Evolutionary conservation across 2,113 vertebrate species (phyloP), one percentile per base, ranked within the genome.

Genomic region (Datnioides undecimradiatus): DNA sequence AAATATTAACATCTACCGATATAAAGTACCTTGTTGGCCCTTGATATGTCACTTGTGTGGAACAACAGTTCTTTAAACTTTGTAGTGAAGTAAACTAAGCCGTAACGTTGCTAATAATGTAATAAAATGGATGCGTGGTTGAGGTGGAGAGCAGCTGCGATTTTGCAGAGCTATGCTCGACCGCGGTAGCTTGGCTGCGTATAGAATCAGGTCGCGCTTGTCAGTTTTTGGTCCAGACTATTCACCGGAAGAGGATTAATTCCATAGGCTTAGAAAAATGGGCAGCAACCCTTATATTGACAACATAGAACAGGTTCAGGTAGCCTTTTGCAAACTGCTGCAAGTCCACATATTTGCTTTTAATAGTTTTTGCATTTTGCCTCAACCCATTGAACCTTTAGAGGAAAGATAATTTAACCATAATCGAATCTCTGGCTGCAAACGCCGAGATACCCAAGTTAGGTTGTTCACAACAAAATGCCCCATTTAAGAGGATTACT

Each of bases 401-500:
- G 2, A 23, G 27, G n/a, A 52, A 45, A 14, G 3, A 8, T 34
- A 8, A n/a, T n/a, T n/a, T n/a, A n/a, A 57, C 14, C 0, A 17
- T 41, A 14, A 8, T 33, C 4, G 46, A 25, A 71, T 41, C 33
- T 17, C 23, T 76, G 43, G 17, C 49, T 9, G 48, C 17, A 48
- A 65, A 48, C 65, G n/a, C 31, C 3, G 16, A 73, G 27, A 40
- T 23, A 41, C 40, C 16, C 6, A 64, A 51, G 12, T 36, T 29
- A 58, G 36, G 33, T 40, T 8, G 38, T 23, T 62, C 34, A n/a
- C 31, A 54, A 43, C 12, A 45, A 73, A 73, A 43, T 54, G 43
- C 29, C 41, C 0, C n/a, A 45, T 80, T 79, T 79, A 81, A 79
- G 54, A 71, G 52, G 80, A 83, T 86, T 82, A 83, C 54, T 69